Evolutionary conservation across 1,140 invertebrate species (phyloP).

Genomic region (Heliconius himera): DNA sequence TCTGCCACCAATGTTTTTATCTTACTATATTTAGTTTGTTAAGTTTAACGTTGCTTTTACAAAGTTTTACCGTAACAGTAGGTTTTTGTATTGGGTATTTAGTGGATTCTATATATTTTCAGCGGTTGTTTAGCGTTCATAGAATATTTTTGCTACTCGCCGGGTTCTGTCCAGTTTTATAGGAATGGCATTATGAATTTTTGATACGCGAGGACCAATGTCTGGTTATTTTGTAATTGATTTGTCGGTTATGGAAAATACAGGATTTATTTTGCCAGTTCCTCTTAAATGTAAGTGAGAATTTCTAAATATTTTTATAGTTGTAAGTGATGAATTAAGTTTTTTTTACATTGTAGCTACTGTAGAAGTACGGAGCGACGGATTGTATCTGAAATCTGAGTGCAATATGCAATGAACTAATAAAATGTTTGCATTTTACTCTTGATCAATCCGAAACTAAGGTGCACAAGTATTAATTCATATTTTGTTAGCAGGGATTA

Average conservation of each 20-base stretch:
- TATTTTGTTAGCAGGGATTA: conserved; percentile 46
- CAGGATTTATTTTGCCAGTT: conserved; percentile 81
- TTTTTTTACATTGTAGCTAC: conserved; percentile 70
- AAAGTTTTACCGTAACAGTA: conserved; percentile 64
- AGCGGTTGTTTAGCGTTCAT: conserved; percentile 71
- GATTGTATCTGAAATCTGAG: conserved; percentile 3
- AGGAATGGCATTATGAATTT: conserved; percentile 78
- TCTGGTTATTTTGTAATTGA: conserved; percentile 62
- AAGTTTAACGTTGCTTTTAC: conserved; percentile 73
- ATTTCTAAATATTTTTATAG: conserved; percentile 81
- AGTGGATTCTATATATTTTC: conserved; percentile 72
- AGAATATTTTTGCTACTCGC: conserved; percentile 78
- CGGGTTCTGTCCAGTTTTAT: conserved; percentile 70
- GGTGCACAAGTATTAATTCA: conserved; percentile 66
- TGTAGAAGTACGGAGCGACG: conserved; percentile 52
- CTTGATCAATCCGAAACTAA: conserved; percentile 18
- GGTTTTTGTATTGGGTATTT: conserved; percentile 69
- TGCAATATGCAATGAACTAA: background rate
- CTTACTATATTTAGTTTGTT: conserved; percentile 65
- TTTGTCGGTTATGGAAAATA: conserved; percentile 58
- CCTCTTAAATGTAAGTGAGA: conserved; percentile 80
- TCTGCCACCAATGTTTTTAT: conserved; percentile 61
- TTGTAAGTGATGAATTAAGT: conserved; percentile 75
- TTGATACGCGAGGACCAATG: conserved; percentile 73
- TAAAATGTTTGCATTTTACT: conserved; percentile 23